Percentiles rank a stretch among this genome's conserved stretches.
phyloP scores from a whole-genome alignment of 1,140 invertebrate species.

The Neoseiulus cucumeris region DNA sequence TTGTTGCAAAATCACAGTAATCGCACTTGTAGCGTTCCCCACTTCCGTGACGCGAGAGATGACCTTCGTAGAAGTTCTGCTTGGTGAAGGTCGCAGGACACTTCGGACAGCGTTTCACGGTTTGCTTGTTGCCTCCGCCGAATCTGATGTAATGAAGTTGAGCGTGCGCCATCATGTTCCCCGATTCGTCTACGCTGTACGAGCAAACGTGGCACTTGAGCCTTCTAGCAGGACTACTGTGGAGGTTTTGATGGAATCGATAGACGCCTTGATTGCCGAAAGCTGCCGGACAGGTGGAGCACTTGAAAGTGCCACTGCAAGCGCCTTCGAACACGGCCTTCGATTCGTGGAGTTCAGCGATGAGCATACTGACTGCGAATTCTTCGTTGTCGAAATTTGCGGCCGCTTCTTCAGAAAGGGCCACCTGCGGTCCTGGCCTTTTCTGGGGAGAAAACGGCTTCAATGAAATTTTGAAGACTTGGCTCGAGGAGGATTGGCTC shows the following conservation, averaged over 20 bases:
- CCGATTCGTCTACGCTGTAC: not conserved
- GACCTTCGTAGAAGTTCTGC: conserved; percentile 24
- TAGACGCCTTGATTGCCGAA: conserved; percentile 16
- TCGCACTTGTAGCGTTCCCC: conserved; percentile 47
- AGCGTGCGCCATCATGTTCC: conserved; percentile 1
- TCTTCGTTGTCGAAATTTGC: not conserved
- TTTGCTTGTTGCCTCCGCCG: not conserved
- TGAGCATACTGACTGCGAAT: not conserved
- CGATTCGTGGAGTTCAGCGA: conserved; percentile 6
- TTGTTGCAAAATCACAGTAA: conserved; percentile 61
- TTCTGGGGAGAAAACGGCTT: not conserved
- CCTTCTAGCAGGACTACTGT: not conserved
- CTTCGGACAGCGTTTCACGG: conserved; percentile 34
- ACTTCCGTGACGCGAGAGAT: conserved; percentile 45
- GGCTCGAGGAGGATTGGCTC: not conserved
- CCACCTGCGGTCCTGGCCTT: conserved; percentile 13
- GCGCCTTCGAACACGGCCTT: conserved; percentile 16
- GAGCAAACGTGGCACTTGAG: not conserved
- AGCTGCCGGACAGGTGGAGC: conserved; percentile 18
- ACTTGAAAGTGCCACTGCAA: conserved; percentile 16
- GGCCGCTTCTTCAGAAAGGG: conserved; percentile 18
- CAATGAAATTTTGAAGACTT: not conserved
- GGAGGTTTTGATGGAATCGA: not conserved
- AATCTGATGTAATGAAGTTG: not conserved
- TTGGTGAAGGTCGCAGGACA: conserved; percentile 49